These are phyloP conservation scores for Xiphorhynchus erythropygius DNA, from an alignment of 2,797 vertebrate genomes.

Conservation along the genomic window DNA sequence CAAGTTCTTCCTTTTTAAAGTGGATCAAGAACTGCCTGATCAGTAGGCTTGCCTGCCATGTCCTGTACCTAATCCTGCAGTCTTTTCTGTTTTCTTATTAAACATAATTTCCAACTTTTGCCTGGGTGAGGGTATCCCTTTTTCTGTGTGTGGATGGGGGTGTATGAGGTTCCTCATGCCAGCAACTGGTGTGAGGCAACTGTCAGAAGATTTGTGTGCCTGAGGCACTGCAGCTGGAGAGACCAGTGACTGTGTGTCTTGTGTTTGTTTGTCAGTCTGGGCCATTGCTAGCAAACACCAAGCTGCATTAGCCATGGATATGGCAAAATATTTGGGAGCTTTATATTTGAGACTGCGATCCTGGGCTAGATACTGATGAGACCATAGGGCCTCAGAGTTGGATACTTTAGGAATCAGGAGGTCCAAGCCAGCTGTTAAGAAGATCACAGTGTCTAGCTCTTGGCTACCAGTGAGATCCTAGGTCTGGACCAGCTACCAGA, in stretches of 20 bases:
- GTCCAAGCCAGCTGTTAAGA: background rate
- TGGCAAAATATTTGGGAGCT: background rate
- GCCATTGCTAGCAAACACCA: background rate
- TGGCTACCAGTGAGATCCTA: background rate
- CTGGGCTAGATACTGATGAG: background rate
- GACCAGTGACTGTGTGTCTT: background rate
- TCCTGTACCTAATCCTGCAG: background rate
- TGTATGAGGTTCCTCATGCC: background rate
- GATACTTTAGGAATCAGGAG: background rate
- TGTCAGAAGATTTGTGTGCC: background rate
- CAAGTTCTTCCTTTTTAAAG: background rate
- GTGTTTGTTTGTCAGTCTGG: background rate
- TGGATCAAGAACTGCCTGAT: background rate
- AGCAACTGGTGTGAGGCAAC: background rate
- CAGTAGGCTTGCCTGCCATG: background rate
- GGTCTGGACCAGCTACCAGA: background rate
- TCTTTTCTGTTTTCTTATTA: background rate
- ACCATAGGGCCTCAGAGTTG: rapidly evolving
- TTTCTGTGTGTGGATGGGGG: background rate
- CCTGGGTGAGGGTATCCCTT: background rate
- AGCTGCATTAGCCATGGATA: background rate
- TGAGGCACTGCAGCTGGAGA: background rate
- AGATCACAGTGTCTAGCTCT: background rate
- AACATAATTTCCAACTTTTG: background rate
- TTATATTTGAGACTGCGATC: background rate